A percentile compares a stretch with the other conserved stretches of the same genome.
Evolutionary conservation across 2,113 vertebrate genomes (phyloP).

Genomic region (Neomonachus schauinslandi): DNA sequence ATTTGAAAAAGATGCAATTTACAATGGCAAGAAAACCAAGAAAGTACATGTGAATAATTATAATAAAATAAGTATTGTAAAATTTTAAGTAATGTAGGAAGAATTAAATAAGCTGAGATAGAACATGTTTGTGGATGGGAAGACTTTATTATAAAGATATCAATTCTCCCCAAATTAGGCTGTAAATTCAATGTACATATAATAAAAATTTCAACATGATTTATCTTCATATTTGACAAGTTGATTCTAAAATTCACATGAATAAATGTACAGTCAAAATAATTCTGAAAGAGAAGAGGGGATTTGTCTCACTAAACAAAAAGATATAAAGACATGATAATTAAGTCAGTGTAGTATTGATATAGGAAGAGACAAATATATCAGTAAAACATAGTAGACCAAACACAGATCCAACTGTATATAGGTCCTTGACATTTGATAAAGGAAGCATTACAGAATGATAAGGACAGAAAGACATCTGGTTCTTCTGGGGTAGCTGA

Average conservation of each 20-base stretch:
- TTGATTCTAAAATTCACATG: neutral
- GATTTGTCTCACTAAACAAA: neutral
- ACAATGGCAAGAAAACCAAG: neutral
- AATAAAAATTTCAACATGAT: neutral
- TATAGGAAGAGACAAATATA: neutral
- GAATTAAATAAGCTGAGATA: neutral
- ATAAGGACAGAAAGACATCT: neutral
- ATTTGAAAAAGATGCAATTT: neutral
- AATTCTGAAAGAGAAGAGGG: neutral
- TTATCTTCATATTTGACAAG: slow-evolving; percentile 14
- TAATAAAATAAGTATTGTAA: neutral
- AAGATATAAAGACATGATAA: neutral
- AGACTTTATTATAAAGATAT: neutral
- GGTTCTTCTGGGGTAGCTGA: neutral
- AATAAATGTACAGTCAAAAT: slow-evolving; percentile 22
- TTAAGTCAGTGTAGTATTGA: neutral
- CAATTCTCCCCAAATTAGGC: neutral
- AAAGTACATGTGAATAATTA: neutral
- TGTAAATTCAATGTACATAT: neutral
- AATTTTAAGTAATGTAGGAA: neutral
- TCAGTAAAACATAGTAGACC: neutral
- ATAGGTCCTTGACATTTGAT: neutral
- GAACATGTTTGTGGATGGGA: neutral
- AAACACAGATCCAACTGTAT: neutral
- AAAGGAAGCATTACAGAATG: neutral